Base-by-base conservation (phyloP, 2,797 vertebrate genomes). In the Atherinosoma microstoma region DNA sequence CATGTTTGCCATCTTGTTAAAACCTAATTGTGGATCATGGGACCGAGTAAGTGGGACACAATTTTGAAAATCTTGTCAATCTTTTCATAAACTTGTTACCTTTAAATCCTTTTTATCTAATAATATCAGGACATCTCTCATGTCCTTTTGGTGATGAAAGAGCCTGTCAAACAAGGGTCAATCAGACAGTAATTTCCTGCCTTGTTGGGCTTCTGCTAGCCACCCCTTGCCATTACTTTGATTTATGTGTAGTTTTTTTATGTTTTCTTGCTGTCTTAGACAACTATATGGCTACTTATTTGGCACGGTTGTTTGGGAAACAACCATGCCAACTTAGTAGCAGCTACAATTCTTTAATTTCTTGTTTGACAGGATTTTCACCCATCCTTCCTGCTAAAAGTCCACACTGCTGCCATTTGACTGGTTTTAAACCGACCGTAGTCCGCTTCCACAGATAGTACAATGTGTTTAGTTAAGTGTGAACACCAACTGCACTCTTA, bases 161-260 rank as follows among this genome's bases (percentile, higher is more conserved):
- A 58, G 68, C 77, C 77, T 85, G 88, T 82, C 65, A 67, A 75
- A 67, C 18, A 4, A 79, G 53, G 67, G 79, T 58, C 81, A 80
- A 66, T 84, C 53, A 73, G 64, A 82, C 76, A 86, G 86, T 76
- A 82, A 89, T 81, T 89, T 88, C 85, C 82, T 81, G 79, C 78
- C 54, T 35, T 58, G 70, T 18, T 56, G 42, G 45, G 54, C 67
- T 70, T 57, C 61, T 61, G 30, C 72, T 9, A 36, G 68, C 64
- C 79, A 24, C 80, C 78, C 73, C 72, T 68, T 61, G 64, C 75
- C 70, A 65, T 75, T 71, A 32, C 70, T 72, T 75, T 77, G 73
- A 84, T 73, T 65, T 69, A 73, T 74, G 42, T 49, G 35, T 24
- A 40, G 13, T 42, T 15, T 15, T 40, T 15, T 42, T 35, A 35